A percentile compares a stretch with the other conserved stretches of the same genome.
These are phyloP conservation scores for Anhinga rufa DNA, from an alignment of 2,113 vertebrate genomes.

Conservation along the genomic window DNA sequence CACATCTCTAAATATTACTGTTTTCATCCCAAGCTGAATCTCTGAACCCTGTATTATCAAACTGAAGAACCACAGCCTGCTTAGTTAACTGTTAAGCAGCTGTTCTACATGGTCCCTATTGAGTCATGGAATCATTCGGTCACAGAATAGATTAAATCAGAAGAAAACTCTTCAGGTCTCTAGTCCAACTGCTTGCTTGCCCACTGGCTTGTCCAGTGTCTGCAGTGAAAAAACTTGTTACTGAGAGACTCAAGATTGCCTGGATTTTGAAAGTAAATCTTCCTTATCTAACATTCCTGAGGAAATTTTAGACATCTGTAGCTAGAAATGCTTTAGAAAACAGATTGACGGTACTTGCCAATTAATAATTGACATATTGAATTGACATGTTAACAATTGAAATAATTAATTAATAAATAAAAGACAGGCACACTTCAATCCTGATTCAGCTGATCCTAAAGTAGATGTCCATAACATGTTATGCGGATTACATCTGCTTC, in stretches of 20 bases:
- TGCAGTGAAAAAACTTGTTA: not conserved
- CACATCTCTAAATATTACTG: not conserved
- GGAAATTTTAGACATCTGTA: not conserved
- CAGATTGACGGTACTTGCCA: not conserved
- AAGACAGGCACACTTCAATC: not conserved
- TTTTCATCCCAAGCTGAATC: not conserved
- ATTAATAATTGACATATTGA: too few species aligned
- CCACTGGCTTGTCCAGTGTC: not conserved
- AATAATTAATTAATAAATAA: too few species aligned
- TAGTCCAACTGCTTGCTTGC: not conserved
- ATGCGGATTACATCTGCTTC: not conserved
- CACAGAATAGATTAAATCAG: not conserved
- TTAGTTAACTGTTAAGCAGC: not conserved
- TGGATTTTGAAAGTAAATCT: not conserved
- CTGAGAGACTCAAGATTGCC: fast-evolving
- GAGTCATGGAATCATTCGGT: not conserved
- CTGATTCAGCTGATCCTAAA: not conserved
- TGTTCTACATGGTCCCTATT: not conserved
- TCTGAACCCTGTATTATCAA: not conserved
- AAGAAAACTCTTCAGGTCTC: not conserved
- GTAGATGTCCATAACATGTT: not conserved
- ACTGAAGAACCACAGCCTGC: not conserved
- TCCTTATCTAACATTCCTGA: not conserved
- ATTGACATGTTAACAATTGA: too few species aligned
- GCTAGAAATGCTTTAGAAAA: not conserved